Evolutionary conservation across 2,797 vertebrate genomes (phyloP), one percentile per base, ranked within the genome.

Genomic region (Platyrinchus mystaceus): DNA sequence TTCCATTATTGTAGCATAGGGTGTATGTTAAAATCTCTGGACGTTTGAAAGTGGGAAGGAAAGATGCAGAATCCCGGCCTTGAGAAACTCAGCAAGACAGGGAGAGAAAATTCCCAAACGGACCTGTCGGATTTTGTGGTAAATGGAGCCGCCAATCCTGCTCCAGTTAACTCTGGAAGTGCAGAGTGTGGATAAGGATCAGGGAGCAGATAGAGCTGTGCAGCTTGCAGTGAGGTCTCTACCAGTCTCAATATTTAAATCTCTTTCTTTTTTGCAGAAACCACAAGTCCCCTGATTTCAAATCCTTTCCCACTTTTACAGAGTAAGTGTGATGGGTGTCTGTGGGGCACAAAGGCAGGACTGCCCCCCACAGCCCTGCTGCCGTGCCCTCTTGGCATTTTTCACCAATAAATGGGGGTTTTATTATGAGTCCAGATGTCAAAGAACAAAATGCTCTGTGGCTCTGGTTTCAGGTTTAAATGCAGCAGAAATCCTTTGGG

Each of bases 271-370:
- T 97, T 97, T 97, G 85, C 98, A 99, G 99, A 99, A 98, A 98
- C 98, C 62, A 96, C 98, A 84, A 99, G 98, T 98, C 98, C 98
- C 95, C 98, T 98, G 98, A 98, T 99, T 98, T 98, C 98, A 97
- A 98, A 97, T 85, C 97, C 98, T 86, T 99, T 99, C 96, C 97
- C 98, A 95, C 95, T 98, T 97, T 96, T 98, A 78, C 98, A 98
- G 97, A 99, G 98, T 99, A 98, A 98, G 99, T 98, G 96, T 63
- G 60, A 79, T 62, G 69, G 78, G 63, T 84, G 67, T 75, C 52
- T 68, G 78, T 77, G 59, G 76, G 53, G 32, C 21, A 3, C 47
- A 39, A 43, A 32, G 76, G 82, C 22, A 17, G 73, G 60, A 15
- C 56, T 76, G 28, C 55, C 56, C 30, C 47, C 46, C 85, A 66